Base-by-base conservation (phyloP, 92 coral and sea anemone genomes). In the Phymanthus crucifer region DNA sequence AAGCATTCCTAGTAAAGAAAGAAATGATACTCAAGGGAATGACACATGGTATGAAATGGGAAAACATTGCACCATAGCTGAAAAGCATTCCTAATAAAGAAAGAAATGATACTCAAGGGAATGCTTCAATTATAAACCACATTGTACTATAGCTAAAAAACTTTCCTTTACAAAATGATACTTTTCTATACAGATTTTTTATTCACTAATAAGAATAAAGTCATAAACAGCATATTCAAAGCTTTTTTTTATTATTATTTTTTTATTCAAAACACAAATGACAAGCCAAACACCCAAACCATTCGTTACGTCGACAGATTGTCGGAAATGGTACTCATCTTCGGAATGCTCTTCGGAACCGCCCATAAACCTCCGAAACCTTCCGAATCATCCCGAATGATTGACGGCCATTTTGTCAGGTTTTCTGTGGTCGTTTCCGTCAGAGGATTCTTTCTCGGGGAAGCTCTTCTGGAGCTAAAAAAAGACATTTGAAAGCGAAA, bases 341-440 rank as follows among this genome's bases (percentile, higher is more conserved):
- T 82, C 77, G 86, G 86, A 26, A 47, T 72, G 73, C 23, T n/a
- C 0, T 65, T 56, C 72, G 80, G 64, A 40, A 52, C 80, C 86
- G 86, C 86, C 86, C 86, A 69, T 74, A 37, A 65, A 0, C 56
- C 16, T 10, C 74, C 86, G 86, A 82, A 73, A 74, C 70, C 52
- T 77, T 77, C 86, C 86, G 86, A 82, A 65, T 75, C 70, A 65
- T 77, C 65, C 86, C 86, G 86, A 82, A 65, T 66, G 86, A 35
- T 40, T 40, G 18, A 71, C 84, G 79, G 86, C 86, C 86, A 82
- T 82, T 82, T 80, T 80, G 84, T 32, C 61, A n/a, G 35, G 69
- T 45, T 50, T 38, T 58, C 12, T 77, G 38, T n/a, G 65, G 72
- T 40, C 76, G 80, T 72, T 82, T 82, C 86, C 86, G 86, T 79